Percentiles rank a stretch among this genome's conserved stretches.
These are phyloP conservation scores for Panurus biarmicus DNA, from an alignment of 2,113 vertebrate species.

Conservation along the genomic window DNA sequence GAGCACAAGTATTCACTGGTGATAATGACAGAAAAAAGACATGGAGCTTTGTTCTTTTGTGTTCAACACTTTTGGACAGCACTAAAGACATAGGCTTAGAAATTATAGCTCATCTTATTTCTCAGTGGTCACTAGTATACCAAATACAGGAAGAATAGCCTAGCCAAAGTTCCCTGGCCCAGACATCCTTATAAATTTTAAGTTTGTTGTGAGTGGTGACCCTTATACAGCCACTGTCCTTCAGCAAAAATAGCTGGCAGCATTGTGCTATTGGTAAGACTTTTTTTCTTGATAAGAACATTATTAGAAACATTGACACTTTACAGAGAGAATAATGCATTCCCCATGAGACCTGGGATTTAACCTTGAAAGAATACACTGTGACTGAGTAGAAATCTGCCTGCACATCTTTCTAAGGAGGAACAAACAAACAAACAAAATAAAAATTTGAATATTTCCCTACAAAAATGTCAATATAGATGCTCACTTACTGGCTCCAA, in stretches of 20 bases:
- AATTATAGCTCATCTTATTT: neutral
- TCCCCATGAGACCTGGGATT: neutral
- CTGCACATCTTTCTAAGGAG: neutral
- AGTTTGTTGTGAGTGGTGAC: neutral
- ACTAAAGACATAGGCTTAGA: neutral
- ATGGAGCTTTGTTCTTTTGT: neutral
- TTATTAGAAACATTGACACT: neutral
- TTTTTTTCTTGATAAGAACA: neutral
- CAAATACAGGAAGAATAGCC: neutral
- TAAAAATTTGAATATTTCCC: neutral
- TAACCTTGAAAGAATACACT: neutral
- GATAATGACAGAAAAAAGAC: neutral
- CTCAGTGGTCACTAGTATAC: neutral
- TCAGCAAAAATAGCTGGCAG: neutral
- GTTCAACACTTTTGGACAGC: neutral
- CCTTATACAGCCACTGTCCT: neutral
- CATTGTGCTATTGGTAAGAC: neutral
- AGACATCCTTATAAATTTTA: neutral
- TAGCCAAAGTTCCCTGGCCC: neutral
- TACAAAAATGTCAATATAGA: neutral
- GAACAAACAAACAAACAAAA: neutral
- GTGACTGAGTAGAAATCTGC: neutral
- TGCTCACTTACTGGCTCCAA: neutral
- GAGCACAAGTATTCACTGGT: neutral
- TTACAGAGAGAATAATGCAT: neutral